Evolutionary conservation across 2,113 vertebrate genomes (phyloP), one percentile per base, ranked within the genome.

Genomic region (Crypturellus undulatus): DNA sequence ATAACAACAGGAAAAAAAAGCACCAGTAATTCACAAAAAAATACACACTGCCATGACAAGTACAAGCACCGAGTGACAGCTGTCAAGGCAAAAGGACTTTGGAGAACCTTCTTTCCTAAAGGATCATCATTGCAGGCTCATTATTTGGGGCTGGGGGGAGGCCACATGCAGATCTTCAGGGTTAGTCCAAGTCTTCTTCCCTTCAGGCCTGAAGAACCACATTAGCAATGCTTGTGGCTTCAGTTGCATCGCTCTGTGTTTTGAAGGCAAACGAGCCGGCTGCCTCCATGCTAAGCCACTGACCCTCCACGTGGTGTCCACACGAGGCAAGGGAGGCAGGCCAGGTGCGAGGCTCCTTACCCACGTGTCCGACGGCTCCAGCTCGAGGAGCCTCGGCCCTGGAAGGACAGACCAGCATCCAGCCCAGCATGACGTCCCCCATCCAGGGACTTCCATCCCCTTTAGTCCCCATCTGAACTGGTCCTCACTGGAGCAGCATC

Each of bases 21-120:
- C 64, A 49, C 58, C 47, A 81, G 84, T 89, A 97, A 97, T 98
- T 98, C 96, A 97, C 94, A 97, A 97, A 98, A 97, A 98, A 96
- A 42, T 94, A 92, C 91, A 80, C 89, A 58, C 90, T 79, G 56
- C 84, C 59, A 13, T 73, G 97, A 97, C 97, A 97, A 88, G 92
- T 91, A 80, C 62, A 72, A 97, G 97, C 80, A 94, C 93, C 45
- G 91, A 98, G 97, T 97, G 97, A 98, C 98, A 97, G 98, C 97
- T 95, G 94, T 96, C 96, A 96, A 97, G 96, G 98, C 95, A 97
- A 97, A 97, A 90, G 96, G 97, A 96, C 93, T 97, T 96, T 97
- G 81, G 83, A 78, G 87, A 95, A 89, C 40, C 73, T 93, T 67
- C 78, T 63, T 95, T 88, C 93, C 95, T 86, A 94, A 96, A 78